A percentile compares a stretch with the other conserved stretches of the same genome.
Conservation (phyloP, 2,888 invertebrate genomes). For the Melanostoma scalare region DNA sequence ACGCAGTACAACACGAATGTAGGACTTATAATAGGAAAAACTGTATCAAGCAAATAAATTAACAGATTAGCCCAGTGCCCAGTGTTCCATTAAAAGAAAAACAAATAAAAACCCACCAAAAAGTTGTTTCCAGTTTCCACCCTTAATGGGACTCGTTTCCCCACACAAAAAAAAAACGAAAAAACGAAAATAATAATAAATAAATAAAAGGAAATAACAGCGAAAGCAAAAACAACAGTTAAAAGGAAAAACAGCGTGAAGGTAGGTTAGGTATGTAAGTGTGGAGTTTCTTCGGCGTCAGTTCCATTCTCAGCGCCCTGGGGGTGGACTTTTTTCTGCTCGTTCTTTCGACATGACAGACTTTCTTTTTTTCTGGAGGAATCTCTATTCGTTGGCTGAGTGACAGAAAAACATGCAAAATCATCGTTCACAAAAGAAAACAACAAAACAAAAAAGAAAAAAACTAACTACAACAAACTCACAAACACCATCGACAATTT, state of each 20-base stretch:
- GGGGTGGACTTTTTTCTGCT: constrained; percentile 19
- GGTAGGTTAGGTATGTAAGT: too few species aligned
- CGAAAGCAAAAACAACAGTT: too few species aligned
- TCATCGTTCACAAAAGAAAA: constrained; percentile 42
- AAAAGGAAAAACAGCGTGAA: too few species aligned
- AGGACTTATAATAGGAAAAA: too few species aligned
- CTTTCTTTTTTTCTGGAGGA: not conserved
- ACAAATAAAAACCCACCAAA: not conserved
- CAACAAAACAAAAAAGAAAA: too few species aligned
- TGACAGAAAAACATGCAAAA: constrained; percentile 47
- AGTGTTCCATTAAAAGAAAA: not conserved
- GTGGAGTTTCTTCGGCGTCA: too few species aligned
- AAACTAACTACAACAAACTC: constrained; percentile 32
- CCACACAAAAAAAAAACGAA: not conserved
- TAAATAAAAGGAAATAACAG: too few species aligned
- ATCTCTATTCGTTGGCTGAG: constrained; percentile 12
- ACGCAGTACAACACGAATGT: too few species aligned
- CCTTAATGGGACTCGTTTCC: not conserved
- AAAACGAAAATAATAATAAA: not conserved
- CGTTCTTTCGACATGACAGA: not conserved
- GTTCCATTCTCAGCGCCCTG: too few species aligned
- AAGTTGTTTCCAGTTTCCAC: constrained; percentile 8
- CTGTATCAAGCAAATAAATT: constrained; percentile 32
- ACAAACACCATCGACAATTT: constrained; percentile 20
- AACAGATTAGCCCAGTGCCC: constrained; percentile 21